phyloP scores from a whole-genome alignment of 1,140 invertebrate genomes.

The Drosophila teissieri region DNA sequence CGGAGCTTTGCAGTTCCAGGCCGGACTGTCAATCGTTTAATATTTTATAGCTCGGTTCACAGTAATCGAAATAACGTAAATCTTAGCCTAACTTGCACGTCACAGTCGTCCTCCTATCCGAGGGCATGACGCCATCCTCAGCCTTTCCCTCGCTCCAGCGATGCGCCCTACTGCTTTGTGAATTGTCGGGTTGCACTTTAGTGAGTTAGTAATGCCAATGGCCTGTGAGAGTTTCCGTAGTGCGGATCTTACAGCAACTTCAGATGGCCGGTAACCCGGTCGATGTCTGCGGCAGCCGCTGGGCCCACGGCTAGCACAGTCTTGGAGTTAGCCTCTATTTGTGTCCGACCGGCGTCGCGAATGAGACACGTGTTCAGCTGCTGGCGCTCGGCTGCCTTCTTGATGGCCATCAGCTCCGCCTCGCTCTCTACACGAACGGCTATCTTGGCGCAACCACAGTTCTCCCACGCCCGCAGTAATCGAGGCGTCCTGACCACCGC shows the following conservation, averaged over 20 bases:
- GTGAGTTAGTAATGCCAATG: slow-evolving; percentile 33
- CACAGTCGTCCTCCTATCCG: slow-evolving; percentile 41
- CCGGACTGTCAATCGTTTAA: slow-evolving; percentile 52
- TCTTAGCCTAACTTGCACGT: slow-evolving; percentile 59
- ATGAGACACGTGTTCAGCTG: slow-evolving; percentile 91
- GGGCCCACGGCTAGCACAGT: slow-evolving; percentile 97
- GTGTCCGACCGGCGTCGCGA: slow-evolving; percentile 95
- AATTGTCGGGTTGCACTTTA: slow-evolving; percentile 40
- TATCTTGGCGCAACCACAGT: slow-evolving; percentile 92
- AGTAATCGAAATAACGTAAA: slow-evolving; percentile 53
- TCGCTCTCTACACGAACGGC: slow-evolving; percentile 90
- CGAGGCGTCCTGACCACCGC: slow-evolving; percentile 87
- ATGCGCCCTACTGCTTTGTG: slow-evolving; percentile 62
- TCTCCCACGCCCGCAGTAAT: slow-evolving; percentile 90
- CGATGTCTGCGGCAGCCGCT: slow-evolving; percentile 89
- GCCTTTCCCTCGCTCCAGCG: slow-evolving; percentile 10
- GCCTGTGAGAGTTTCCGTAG: slow-evolving; percentile 8
- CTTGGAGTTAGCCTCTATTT: slow-evolving; percentile 92
- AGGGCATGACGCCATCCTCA: slow-evolving; percentile 16
- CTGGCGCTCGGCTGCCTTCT: slow-evolving; percentile 88
- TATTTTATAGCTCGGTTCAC: slow-evolving; percentile 65
- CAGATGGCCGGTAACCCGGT: slow-evolving; percentile 94
- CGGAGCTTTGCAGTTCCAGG: slow-evolving; percentile 32
- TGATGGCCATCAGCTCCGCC: slow-evolving; percentile 88
- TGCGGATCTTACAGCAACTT: slow-evolving; percentile 89